Evolutionary conservation across 2,797 vertebrate species (phyloP), one percentile per base, ranked within the genome.

Genomic region (Myotis findleyi): DNA sequence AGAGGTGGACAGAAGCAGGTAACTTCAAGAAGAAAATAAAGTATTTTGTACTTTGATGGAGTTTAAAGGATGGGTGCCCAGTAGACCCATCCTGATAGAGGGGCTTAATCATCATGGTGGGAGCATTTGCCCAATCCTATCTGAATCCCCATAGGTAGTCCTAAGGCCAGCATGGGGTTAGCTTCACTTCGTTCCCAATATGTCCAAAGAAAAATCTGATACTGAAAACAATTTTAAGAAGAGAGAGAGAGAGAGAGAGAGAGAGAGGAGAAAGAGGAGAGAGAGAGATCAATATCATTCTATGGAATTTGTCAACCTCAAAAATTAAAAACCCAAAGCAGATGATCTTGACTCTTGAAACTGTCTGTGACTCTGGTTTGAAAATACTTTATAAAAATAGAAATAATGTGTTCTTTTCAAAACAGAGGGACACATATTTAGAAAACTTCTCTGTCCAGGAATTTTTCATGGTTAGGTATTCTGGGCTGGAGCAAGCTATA

Each of bases 221-320:
- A 82, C 12, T 87, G 64, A 88, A 96, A 95, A 72, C 14, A 80
- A 69, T 72, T 90, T 93, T 89, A 87, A 80, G 27, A 30, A 71
- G 27, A 16, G 10, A 2, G 21, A 4, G 21, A 36, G 75, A 55
- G 20, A 51, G 57, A 71, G 27, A 73, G 30, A 64, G 57, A 71
- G 27, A 73, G 30, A 64, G 57, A 71, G 27, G 30, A 64, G 57
- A 71, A 23, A 16, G 10, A 2, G 16, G 36, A 36, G 33, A 87
- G 38, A 41, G 10, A 80, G 47, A n/a, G 51, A 89, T 38, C 86
- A 55, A 17, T 72, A 77, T 90, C 55, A 72, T 10, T 77, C 64
- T 66, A 14, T 81, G 80, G 17, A 69, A 77, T 82, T n/a, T 69
- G 44, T 79, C 44, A 76, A 53, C 30, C 36, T 81, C 53, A 72